phyloP scores from a whole-genome alignment of 2,113 vertebrate species.

The Triplophysa rosa region DNA sequence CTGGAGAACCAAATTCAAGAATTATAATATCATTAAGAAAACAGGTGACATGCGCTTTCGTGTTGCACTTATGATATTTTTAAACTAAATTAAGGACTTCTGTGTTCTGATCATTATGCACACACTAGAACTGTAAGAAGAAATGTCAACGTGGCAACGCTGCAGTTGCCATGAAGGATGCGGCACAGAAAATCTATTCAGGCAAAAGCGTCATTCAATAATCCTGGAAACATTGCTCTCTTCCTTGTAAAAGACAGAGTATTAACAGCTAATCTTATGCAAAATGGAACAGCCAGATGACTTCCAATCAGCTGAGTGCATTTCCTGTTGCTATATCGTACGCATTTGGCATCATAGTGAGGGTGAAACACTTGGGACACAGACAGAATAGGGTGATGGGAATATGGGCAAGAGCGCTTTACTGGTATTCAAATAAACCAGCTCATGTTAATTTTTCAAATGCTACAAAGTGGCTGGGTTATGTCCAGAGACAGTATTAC shows the following conservation, averaged over 20 bases:
- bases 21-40: background rate
- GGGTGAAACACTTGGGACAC: background rate
- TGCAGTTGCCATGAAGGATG: background rate
- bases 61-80: background rate
- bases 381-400: background rate
- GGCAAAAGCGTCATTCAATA: background rate
- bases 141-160: background rate
- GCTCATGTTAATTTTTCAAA: background rate
- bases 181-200: background rate
- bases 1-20: background rate
- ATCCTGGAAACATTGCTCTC: background rate
- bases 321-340: background rate
- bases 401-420: background rate
- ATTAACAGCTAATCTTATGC: constrained; percentile 11
- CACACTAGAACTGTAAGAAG: background rate
- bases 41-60: background rate
- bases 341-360: background rate
- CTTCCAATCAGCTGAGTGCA: constrained; percentile 27
- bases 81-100: background rate
- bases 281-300: background rate
- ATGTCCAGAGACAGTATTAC: background rate
- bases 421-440: background rate
- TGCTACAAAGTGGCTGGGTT: background rate
- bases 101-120: background rate
- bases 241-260: background rate